Conservation (phyloP, 2,113 vertebrate genomes). For the Petroica traversi region DNA sequence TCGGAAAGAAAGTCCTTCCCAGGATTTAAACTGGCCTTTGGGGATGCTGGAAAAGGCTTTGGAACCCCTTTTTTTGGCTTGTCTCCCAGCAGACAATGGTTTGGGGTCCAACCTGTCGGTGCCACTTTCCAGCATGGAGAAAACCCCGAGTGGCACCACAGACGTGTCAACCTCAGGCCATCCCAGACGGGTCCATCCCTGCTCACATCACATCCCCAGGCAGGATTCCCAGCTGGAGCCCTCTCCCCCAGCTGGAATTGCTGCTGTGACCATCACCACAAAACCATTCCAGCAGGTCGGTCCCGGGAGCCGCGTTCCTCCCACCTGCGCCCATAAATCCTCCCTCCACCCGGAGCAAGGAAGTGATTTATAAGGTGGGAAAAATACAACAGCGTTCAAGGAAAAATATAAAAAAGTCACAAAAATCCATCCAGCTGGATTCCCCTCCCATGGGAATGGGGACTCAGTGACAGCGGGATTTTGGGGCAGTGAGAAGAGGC, state of each 20-base stretch:
- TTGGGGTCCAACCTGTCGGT: rapidly evolving
- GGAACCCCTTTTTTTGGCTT: rapidly evolving
- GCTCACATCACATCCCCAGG: background rate
- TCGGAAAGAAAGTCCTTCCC: background rate
- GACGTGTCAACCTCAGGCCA: rapidly evolving
- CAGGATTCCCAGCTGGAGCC: background rate
- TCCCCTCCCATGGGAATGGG: rapidly evolving
- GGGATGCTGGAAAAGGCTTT: background rate
- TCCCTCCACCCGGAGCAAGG: background rate
- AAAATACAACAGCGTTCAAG: background rate
- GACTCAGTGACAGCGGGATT: background rate
- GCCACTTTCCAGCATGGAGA: rapidly evolving
- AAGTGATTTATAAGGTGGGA: slow-evolving; percentile 33
- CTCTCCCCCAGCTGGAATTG: background rate
- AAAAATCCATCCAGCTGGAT: background rate
- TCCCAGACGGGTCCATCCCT: background rate
- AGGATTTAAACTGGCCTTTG: background rate
- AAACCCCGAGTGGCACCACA: rapidly evolving
- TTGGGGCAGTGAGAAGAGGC: background rate
- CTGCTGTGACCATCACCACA: background rate
- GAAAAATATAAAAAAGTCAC: background rate
- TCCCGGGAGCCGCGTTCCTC: background rate
- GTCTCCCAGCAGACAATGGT: rapidly evolving
- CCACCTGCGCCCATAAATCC: slow-evolving; percentile 57
- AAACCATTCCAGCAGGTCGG: background rate